Base-by-base conservation (phyloP, 2,113 vertebrate species). In the Rattus rattus region DNA sequence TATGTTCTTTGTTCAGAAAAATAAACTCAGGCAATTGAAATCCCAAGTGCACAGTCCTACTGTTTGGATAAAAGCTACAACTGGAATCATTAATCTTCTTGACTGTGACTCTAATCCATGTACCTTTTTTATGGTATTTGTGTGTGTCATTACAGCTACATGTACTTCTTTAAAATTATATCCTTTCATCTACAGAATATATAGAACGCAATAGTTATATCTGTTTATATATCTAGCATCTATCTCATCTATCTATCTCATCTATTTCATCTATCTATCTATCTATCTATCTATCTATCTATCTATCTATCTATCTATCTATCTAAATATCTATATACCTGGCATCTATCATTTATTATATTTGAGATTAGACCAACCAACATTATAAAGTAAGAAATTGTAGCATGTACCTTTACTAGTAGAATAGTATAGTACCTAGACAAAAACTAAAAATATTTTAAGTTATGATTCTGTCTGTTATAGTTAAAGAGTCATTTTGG, bases 1-100 rank as follows among this genome's bases (percentile, higher is more conserved):
- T 92, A 67, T 95, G 39, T 77, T 97, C 49, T 72, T 91, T 88
- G 88, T 92, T 89, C 59, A 65, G 87, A 94, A 81, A 69, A 91
- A 22, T 81, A 52, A 89, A 80, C 52, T 89, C 47, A 84, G 47
- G 54, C 91, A 83, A 54, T 95, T 54, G 70, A 19, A 56, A 94
- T 47, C 59, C 56, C 75, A 43, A 79, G 33, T 69, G 43, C 17
- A 65, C 26, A 94, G 19, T 94, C 91, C 5, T 16, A 73, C 28
- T 92, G 81, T 52, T 19, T 86, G 56, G 61, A 39, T 83, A 73
- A 94, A 96, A 96, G 52, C 70, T 91, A 54, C 43, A 83, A 89
- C 17, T 54, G 86, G 87, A 95, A 76, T 63, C 63, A 26, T 61
- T 88, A 75, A 76, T 90, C 12, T 94, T 65, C 20, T 65, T 69